Evolutionary conservation across 1,140 invertebrate species (phyloP), one percentile per base, ranked within the genome.

Genomic region (Nilaparvata lugens): DNA sequence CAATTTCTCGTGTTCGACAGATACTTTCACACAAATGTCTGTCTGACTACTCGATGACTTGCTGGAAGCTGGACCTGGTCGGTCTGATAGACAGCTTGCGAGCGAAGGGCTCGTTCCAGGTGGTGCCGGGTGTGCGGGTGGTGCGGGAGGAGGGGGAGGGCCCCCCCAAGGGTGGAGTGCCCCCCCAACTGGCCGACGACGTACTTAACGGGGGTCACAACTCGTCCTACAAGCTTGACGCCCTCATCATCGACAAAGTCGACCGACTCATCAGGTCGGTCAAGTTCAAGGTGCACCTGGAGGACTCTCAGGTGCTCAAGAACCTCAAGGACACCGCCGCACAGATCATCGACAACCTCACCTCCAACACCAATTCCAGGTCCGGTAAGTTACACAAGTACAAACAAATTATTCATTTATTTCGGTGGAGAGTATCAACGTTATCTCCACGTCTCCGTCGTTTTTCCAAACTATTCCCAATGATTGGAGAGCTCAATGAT

Each of bases 31-130:
- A 62, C 28, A 66, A 66, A 63, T 90, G 88, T 67, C 74, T 77
- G 19, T 82, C 81, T 9, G 77, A 80, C 0, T 89, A 89, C 65
- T 88, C 85, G 70, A 75, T 82, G 5, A 87, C 84, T 31, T 91
- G 88, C 67, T 73, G 90, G 16, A 90, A 90, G 71, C 75, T 91
- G 56, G 87, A 90, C 73, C 80, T 89, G 24, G 83, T 89, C 6
- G 83, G 83, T 1, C 80, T 89, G 67, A 75, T 90, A 25, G 87
- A 89, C 64, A 82, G 81, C 62, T 68, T 91, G 5, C 83, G 81
- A 25, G 78, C 83, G 53, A 79, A 81, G 42, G 78, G 83, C 23
- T 78, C 83, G 64, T 56, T 65, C 18, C 73, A 83, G 21, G 78
- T 79, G 56, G 75, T 89, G 0, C 66, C 88, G 1, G 64, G 68